These are phyloP conservation scores for Cantharis rustica DNA, from an alignment of 2,888 invertebrate species.

Conservation along the genomic window DNA sequence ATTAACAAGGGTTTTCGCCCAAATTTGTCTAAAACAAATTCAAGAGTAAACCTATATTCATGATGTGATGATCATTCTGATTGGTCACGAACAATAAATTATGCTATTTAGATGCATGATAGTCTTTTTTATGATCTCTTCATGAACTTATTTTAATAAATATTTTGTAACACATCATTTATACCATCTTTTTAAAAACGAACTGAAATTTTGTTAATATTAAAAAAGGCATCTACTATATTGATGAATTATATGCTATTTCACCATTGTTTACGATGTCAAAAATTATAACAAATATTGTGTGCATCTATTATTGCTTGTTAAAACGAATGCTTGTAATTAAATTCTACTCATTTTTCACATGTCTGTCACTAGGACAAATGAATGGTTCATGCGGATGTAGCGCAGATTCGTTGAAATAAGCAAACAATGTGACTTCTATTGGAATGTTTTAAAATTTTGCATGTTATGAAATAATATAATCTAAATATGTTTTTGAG, in stretches of 20 bases:
- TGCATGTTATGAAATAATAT: constrained; percentile 8
- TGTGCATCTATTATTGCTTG: constrained; percentile 16
- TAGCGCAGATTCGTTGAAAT: constrained; percentile 23
- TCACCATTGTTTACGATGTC: not conserved
- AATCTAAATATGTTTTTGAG: not conserved
- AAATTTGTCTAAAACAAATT: too few relatives aligned
- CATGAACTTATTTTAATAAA: too few relatives aligned
- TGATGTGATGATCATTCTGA: too few relatives aligned
- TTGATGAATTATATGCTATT: not conserved
- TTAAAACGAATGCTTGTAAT: constrained; percentile 24
- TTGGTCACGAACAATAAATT: too few relatives aligned
- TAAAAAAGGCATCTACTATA: not conserved
- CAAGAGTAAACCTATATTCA: too few relatives aligned
- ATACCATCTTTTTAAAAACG: not conserved
- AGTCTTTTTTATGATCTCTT: too few relatives aligned
- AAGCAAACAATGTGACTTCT: constrained; percentile 22
- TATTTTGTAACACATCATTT: too few relatives aligned
- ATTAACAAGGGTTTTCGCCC: too few relatives aligned
- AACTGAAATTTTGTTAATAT: not conserved
- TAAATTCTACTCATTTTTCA: constrained; percentile 25
- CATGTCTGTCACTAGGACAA: constrained; percentile 21
- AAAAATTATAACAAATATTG: constrained; percentile 6
- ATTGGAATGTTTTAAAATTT: constrained; percentile 7
- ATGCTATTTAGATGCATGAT: too few relatives aligned
- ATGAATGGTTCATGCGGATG: constrained; percentile 21